Evolutionary conservation across 2,113 vertebrate genomes (phyloP).

Genomic region (Chaetops frenatus): DNA sequence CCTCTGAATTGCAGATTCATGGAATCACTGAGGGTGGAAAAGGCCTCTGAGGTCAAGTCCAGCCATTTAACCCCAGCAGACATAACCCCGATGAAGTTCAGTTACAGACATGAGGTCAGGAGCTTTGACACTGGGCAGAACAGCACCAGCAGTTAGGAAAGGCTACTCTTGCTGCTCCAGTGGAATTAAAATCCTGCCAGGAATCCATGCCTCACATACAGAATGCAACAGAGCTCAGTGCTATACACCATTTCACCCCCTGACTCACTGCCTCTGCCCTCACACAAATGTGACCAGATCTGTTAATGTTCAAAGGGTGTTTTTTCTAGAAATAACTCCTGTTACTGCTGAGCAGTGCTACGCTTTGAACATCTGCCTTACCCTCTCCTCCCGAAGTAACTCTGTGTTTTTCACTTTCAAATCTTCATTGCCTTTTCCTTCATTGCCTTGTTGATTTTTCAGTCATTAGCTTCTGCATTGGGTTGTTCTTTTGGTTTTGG

Average conservation of each 20-base stretch:
- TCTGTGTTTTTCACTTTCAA: background rate
- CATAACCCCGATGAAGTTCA: background rate
- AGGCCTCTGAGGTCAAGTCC: background rate
- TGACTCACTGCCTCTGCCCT: background rate
- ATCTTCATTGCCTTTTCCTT: background rate
- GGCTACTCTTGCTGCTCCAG: background rate
- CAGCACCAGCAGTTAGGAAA: background rate
- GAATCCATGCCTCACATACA: background rate
- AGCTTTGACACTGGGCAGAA: background rate
- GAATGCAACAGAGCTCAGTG: background rate
- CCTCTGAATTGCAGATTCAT: background rate
- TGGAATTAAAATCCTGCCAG: background rate
- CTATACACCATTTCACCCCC: background rate
- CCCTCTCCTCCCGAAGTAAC: background rate
- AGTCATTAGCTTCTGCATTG: background rate
- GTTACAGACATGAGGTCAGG: fast-evolving
- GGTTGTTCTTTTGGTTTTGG: background rate
- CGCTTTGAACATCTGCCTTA: background rate
- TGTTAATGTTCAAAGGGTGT: background rate
- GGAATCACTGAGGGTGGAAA: background rate
- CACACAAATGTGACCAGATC: background rate
- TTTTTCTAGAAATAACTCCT: background rate
- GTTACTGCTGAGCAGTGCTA: background rate
- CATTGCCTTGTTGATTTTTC: background rate
- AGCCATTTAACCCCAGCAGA: background rate